phyloP scores from a whole-genome alignment of 2,113 vertebrate genomes.

The Otis tarda region DNA sequence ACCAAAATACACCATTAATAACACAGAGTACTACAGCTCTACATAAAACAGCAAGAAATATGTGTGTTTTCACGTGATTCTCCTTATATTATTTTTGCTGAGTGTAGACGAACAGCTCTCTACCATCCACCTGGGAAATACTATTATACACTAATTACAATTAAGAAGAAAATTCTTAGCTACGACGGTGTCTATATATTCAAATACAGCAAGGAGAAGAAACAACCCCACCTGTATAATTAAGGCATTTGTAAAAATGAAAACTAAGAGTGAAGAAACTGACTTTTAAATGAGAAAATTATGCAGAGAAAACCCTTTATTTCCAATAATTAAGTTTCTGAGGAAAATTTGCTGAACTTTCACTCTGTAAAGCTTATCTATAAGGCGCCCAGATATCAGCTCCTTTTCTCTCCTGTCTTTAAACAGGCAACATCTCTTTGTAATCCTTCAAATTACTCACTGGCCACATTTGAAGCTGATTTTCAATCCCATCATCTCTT shows the following conservation, averaged over 20 bases:
- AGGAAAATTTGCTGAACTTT: constrained; percentile 1
- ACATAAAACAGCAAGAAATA: not conserved
- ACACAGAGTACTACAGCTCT: not conserved
- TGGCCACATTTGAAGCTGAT: not conserved
- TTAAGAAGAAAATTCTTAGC: not conserved
- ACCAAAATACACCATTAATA: constrained; percentile 14
- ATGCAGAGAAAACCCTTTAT: not conserved
- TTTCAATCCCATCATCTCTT: not conserved
- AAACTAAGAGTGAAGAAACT: not conserved
- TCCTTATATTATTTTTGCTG: not conserved
- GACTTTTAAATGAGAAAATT: not conserved
- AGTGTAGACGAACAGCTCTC: not conserved
- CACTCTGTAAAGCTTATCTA: not conserved
- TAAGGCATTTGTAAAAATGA: not conserved
- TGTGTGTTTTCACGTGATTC: not conserved
- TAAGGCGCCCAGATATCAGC: not conserved
- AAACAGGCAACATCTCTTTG: not conserved
- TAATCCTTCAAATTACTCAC: not conserved
- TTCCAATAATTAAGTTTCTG: not conserved
- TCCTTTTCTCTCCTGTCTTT: not conserved
- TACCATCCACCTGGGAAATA: not conserved
- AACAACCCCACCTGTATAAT: not conserved
- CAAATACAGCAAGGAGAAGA: not conserved
- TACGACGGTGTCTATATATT: not conserved
- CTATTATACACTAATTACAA: not conserved